phyloP scores from a whole-genome alignment of 2,113 vertebrate species.

The Bothrops jararaca region DNA sequence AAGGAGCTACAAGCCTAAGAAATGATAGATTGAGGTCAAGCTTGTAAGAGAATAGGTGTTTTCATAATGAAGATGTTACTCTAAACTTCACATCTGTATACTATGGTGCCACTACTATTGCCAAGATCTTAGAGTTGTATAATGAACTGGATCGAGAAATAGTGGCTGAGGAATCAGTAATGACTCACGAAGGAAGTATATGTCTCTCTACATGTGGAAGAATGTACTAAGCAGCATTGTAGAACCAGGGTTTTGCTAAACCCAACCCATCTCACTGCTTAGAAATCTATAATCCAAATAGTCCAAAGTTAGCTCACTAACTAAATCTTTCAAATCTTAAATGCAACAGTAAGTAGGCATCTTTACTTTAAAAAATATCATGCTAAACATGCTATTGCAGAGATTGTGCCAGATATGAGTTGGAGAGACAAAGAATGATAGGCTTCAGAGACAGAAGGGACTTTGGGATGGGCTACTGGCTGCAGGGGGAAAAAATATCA shows the following conservation, averaged over 20 bases:
- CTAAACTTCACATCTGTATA: background rate
- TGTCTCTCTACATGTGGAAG: background rate
- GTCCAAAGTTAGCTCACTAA: background rate
- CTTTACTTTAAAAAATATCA: background rate
- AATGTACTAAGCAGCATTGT: background rate
- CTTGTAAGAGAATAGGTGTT: background rate
- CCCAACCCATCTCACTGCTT: background rate
- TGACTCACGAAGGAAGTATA: background rate
- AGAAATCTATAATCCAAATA: background rate
- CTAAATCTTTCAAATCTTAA: background rate
- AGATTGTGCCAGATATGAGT: background rate
- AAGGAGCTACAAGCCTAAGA: background rate
- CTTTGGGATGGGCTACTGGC: background rate
- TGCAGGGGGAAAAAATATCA: background rate
- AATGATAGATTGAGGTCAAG: background rate
- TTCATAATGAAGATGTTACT: background rate
- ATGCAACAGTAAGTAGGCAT: background rate
- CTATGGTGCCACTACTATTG: background rate
- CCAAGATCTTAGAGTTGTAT: background rate
- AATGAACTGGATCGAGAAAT: background rate
- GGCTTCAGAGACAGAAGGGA: background rate
- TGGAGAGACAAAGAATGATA: background rate
- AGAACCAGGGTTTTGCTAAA: background rate
- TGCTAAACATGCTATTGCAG: background rate
- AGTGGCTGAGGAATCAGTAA: background rate